Percentiles rank a stretch among this genome's conserved stretches.
phyloP scores from a whole-genome alignment of 2,888 invertebrate genomes.

The Cryptocephalus primarius region DNA sequence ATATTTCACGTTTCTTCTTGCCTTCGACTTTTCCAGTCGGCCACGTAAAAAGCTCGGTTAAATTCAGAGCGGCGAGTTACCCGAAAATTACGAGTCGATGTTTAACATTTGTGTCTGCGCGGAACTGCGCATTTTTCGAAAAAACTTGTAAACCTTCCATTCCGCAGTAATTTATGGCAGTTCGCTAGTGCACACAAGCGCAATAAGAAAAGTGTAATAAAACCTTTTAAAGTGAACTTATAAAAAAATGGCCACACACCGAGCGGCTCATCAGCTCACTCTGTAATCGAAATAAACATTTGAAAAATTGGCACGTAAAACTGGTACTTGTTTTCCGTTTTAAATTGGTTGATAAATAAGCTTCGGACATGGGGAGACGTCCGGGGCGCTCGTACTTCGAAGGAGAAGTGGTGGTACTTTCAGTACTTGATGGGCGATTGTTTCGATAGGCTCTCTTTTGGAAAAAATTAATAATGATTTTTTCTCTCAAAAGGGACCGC shows the following conservation, averaged over 20 bases:
- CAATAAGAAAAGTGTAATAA: constrained; percentile 20
- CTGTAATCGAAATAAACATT: constrained; percentile 24
- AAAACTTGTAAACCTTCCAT: no score
- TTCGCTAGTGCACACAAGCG: neutral
- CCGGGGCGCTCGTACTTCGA: neutral
- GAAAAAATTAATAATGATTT: no score
- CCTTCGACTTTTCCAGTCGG: neutral
- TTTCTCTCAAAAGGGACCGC: no score
- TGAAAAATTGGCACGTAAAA: constrained; percentile 31
- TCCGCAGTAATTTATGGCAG: no score
- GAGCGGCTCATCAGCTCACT: constrained; percentile 13
- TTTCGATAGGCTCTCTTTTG: no score
- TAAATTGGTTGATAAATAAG: constrained; percentile 19
- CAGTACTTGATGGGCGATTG: no score
- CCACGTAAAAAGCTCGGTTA: neutral
- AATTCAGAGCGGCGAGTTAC: constrained; percentile 1
- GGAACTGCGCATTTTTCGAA: no score
- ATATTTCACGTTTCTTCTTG: neutral
- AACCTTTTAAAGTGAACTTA: constrained; percentile 18
- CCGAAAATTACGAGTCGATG: neutral
- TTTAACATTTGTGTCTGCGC: no score
- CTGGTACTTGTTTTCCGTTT: constrained; percentile 23
- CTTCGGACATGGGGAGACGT: neutral
- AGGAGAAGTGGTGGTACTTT: no score
- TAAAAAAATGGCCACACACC: constrained; percentile 24